Evolutionary conservation across 2,113 vertebrate genomes (phyloP).

Genomic region (Psephotus haematonotus): DNA sequence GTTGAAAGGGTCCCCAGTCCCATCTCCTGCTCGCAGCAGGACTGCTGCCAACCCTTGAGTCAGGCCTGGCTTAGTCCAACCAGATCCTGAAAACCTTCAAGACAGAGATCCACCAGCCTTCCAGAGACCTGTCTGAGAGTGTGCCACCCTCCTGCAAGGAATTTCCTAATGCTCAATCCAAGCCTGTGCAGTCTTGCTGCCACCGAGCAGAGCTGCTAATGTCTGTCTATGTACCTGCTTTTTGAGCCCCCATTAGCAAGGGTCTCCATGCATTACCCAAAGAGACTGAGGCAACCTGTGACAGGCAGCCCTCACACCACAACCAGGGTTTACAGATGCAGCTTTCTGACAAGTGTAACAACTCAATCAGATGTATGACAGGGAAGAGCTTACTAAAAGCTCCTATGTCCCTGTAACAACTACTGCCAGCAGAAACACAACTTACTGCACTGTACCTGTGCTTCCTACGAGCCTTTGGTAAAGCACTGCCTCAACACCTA

Average conservation of each 20-base stretch:
- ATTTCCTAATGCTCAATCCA: neutral
- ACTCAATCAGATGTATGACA: fast-evolving
- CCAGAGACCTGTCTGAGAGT: neutral
- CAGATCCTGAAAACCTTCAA: neutral
- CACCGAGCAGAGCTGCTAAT: neutral
- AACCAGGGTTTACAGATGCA: neutral
- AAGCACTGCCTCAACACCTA: neutral
- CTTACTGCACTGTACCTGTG: fast-evolving
- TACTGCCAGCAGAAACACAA: neutral
- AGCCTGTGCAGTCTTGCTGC: neutral
- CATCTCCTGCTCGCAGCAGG: neutral
- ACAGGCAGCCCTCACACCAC: neutral
- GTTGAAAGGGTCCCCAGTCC: neutral
- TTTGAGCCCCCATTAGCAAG: neutral
- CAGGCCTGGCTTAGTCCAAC: neutral
- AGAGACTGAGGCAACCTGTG: neutral
- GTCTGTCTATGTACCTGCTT: neutral
- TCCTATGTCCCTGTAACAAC: neutral
- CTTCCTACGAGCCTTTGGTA: neutral
- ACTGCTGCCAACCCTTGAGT: neutral
- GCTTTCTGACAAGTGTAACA: neutral
- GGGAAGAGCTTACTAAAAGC: neutral
- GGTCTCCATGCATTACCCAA: neutral
- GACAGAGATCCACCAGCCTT: neutral
- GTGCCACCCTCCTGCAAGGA: neutral